Base-by-base conservation (phyloP, 2,113 vertebrate genomes). In the Hyla sarda region DNA sequence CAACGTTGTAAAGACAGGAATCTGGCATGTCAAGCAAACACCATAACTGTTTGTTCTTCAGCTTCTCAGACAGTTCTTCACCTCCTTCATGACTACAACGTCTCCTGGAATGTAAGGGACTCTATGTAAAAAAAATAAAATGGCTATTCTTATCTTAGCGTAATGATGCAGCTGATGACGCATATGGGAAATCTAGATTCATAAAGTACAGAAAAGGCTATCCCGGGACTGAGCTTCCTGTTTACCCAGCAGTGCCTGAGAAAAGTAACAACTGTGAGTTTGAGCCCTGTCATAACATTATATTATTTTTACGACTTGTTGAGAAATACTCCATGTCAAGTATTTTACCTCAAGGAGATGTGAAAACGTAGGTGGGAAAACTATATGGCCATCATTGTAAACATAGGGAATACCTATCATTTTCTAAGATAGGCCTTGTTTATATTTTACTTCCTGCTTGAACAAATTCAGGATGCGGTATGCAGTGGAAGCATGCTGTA, bases 221-320 rank as follows among this genome's bases (percentile, higher is more conserved):
- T 82, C n/a, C 58, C 17, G 37, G 74, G 82, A 88, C 69, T 58
- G 88, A 87, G 77, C 89, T 93, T 92, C 87, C 91, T 92, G 87
- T 84, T 90, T 89, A 93, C 89, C 82, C 1, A 11, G 0, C 1
- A 56, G 75, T 90, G 89, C 90, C 86, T 92, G 89, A 89, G 91
- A 91, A 92, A 93, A 90, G 87, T 88, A 89, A 90, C 90, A 92
- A 88, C 89, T 85, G 76, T 79, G 4, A 8, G 34, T 32, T 47
- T 72, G 69, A 23, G 89, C 90, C 92, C 87, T 67, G 4, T 87
- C 32, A 84, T 89, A 37, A 58, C 58, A 56, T 52, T 28, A 60
- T 79, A 25, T 83, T 85, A 52, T 88, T 90, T 72, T 89, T 86
- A 86, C 87, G 76, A 60, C 87, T 16, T 73, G 88, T 88, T 89